Base-by-base conservation (phyloP, 1,140 invertebrate genomes). In the Papilio xuthus region DNA sequence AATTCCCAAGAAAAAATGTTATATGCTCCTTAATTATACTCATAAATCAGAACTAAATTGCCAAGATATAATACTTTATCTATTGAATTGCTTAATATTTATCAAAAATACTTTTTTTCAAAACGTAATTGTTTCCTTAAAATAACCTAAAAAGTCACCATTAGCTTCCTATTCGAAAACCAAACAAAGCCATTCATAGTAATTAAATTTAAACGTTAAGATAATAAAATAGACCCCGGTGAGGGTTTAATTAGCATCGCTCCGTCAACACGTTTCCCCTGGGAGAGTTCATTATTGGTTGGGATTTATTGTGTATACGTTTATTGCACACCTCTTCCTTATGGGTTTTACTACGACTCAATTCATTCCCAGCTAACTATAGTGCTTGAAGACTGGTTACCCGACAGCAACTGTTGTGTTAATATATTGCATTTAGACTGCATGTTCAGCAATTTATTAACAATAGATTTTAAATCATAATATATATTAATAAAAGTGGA, bases 141-240 rank as follows among this genome's bases (percentile, higher is more conserved):
- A 67, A 60, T 4, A 23, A 60, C 13, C 26, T 28, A 67, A 67
- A 28, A 26, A 23, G 7, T 28, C 26, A 15, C 13, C 60, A 4
- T 28, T 28, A 67, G 26, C 23, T 67, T 47, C 71, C 41, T 73
- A 26, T 42, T 73, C 37, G 71, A 26, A 47, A 26, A 26, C 41
- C 37, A 41, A 41, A 23, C 8, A 42, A 13, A 42, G 15, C 42
- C 20, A n/a, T 63, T 63, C 67, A 69, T 20, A 47, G 42, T 73
- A 73, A 73, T 73, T 73, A 73, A 73, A 73, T 73, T 23, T 50
- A 73, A 73, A 73, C 71, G 41, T 42, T 28, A 73, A 47, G 71
- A 26, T 73, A 42, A 73, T 73, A 73, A 73, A 73, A 73, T 41
- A 42, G 41, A 20, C 20, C 28, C 42, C 42, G 20, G 42, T 47